Conservation (phyloP, 2,888 invertebrate genomes). For the Creontiades dilutus region DNA sequence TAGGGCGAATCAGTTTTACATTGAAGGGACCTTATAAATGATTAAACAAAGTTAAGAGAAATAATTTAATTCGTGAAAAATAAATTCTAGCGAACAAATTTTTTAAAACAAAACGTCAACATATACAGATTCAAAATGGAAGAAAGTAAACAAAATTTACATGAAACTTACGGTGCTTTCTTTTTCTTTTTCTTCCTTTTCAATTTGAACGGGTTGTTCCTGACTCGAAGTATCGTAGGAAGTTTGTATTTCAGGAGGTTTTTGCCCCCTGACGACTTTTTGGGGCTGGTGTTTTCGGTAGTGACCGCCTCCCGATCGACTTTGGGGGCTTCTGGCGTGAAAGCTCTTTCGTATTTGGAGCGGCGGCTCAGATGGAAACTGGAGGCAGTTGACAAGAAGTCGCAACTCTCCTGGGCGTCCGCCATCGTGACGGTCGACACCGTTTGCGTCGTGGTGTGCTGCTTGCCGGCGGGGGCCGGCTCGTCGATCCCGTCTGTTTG, state of each 20-base stretch:
- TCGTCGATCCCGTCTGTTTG: neutral
- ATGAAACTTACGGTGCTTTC: neutral
- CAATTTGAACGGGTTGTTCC: constrained; percentile 71
- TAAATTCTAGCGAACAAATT: constrained; percentile 13
- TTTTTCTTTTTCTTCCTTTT: constrained; percentile 72
- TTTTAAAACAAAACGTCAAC: neutral
- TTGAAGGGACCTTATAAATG: too few species aligned
- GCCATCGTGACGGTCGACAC: constrained; percentile 9
- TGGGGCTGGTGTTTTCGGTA: neutral
- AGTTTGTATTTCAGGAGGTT: constrained; percentile 59
- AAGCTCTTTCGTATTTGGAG: constrained; percentile 46
- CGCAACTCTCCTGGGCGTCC: constrained; percentile 54
- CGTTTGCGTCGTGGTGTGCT: constrained; percentile 57
- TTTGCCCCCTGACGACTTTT: neutral
- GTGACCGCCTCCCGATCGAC: neutral
- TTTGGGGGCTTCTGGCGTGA: neutral
- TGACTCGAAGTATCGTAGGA: constrained; percentile 68
- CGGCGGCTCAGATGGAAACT: constrained; percentile 36
- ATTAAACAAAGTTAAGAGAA: neutral
- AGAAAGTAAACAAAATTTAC: neutral
- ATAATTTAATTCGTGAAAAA: constrained; percentile 55
- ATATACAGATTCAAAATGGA: neutral
- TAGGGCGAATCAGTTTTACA: too few species aligned
- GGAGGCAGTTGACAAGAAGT: constrained; percentile 37
- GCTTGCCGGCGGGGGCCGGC: constrained; percentile 48